Base-by-base conservation (phyloP, 2,113 vertebrate genomes). In the Tichodroma muraria region DNA sequence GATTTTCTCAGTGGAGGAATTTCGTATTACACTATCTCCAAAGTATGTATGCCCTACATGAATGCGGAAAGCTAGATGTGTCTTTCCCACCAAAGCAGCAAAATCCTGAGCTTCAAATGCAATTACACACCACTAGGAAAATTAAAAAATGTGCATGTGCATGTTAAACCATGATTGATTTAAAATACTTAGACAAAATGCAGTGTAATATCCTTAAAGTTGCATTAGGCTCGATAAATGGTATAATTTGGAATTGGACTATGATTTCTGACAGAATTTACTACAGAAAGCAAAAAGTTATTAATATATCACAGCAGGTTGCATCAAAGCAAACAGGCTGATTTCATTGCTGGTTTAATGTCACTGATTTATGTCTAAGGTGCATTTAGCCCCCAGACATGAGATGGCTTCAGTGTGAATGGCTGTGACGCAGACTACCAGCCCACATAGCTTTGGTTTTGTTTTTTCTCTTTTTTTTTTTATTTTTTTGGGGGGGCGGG, bases 351-450 rank as follows among this genome's bases (percentile, higher is more conserved):
- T 80, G 38, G 4, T 47, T 42, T 59, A 42, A n/a, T 54, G 42
- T 38, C 44, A 33, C 18, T 40, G 40, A 30, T 79, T 75, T 86
- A n/a, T 28, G 17, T 44, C 24, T 60, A n/a, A 79, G 28, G 45
- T 79, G 31, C 6, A 30, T 76, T 75, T 54, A 88, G 23, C 2
- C 11, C n/a, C 33, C 33, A 23, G 31, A 71, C 4, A 2, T 35
- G 53, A 28, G 31, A 18, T 40, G 27, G 59, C 28, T 64, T 68
- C 66, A 35, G n/a, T 11, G 25, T 53, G 31, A 13, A 2, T 25
- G 45, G 86, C 64, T 2, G 4, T 59, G 69, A 21, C 0, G 0
- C 35, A 40, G 50, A 22, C 33, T 1, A 1, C 16, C 11, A 38
- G 35, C 15, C 9, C 7, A 19, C 17, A 17, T 0, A 0, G 11